These are phyloP conservation scores for Prolemur simus DNA, from an alignment of 2,113 vertebrate species.

Conservation along the genomic window DNA sequence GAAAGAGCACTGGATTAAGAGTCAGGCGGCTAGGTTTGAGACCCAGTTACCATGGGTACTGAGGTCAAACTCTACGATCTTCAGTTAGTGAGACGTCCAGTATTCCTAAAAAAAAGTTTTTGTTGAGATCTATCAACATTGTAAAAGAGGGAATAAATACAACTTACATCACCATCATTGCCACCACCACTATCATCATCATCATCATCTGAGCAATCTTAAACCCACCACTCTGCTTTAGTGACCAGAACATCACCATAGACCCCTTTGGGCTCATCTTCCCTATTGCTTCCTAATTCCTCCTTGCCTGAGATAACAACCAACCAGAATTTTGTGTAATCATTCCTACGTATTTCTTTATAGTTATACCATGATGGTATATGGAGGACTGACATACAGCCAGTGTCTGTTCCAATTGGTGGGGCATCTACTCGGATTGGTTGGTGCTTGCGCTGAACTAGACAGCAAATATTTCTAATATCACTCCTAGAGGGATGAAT, in stretches of 20 bases:
- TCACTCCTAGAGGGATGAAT: not conserved
- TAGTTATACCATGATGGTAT: no score
- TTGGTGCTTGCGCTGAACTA: not conserved
- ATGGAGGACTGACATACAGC: not conserved
- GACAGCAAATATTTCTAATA: not conserved
- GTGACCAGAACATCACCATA: not conserved
- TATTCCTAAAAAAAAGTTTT: not conserved
- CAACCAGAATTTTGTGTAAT: not conserved
- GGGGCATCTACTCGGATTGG: not conserved
- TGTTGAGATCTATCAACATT: not conserved
- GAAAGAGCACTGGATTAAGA: not conserved
- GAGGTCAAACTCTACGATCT: not conserved
- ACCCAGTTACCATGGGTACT: not conserved
- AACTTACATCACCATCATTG: not conserved
- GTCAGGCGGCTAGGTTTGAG: not conserved
- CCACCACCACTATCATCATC: not conserved
- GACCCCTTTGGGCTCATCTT: not conserved
- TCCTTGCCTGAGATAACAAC: not conserved
- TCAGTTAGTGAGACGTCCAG: not conserved
- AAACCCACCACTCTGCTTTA: not conserved
- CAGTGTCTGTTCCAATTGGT: not conserved
- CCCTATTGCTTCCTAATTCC: not conserved
- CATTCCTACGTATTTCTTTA: not conserved
- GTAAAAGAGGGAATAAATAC: not conserved
- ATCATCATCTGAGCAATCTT: not conserved